Evolutionary conservation across 1,140 invertebrate genomes (phyloP), one percentile per base, ranked within the genome.

Genomic region (Lanistes nyassanus): DNA sequence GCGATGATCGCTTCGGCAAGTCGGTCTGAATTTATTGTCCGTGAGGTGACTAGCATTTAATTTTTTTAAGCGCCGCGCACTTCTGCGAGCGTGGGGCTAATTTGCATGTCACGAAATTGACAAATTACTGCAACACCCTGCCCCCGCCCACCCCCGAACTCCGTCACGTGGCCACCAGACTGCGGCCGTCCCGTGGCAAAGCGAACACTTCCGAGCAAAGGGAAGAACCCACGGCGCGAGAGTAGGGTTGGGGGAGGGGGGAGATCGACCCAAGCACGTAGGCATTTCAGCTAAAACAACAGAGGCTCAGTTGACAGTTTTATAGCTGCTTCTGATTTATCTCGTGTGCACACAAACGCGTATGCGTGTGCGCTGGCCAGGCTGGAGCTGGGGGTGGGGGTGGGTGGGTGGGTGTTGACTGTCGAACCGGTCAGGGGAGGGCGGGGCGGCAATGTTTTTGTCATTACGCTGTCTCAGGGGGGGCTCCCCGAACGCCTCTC

Each of bases 271-370:
- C 9, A 16, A 16, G 42, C 9, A 47, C 42, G 42, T 1, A 47
- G 42, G 42, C 42, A 47, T 26, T 69, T 60, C 60, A 58, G 60
- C 68, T 78, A 42, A 55, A 71, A 37, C 67, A 65, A 66, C 67
- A 71, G 47, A 26, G 53, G 37, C 31, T 62, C 37, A 26, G 42
- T 74, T 76, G 58, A 75, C 69, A 76, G 67, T 79, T 76, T 74
- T 79, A 77, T 64, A 60, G 36, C 62, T 79, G 70, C 29, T 39
- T 39, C 26, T 75, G 65, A 56, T 69, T 53, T 66, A 67, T 53
- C 62, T 47, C 19, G 39, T 74, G 42, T 53, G 53, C 68, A 56
- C n/a, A 19, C 29, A 39, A 65, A 64, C 62, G 42, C 31, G 36
- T 51, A 42, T 39, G 36, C 66, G 26, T 26, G 36, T n/a, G n/a